These are phyloP conservation scores for Cryptomyrus ogoouensis DNA, from an alignment of 2,113 vertebrate species.

Conservation along the genomic window DNA sequence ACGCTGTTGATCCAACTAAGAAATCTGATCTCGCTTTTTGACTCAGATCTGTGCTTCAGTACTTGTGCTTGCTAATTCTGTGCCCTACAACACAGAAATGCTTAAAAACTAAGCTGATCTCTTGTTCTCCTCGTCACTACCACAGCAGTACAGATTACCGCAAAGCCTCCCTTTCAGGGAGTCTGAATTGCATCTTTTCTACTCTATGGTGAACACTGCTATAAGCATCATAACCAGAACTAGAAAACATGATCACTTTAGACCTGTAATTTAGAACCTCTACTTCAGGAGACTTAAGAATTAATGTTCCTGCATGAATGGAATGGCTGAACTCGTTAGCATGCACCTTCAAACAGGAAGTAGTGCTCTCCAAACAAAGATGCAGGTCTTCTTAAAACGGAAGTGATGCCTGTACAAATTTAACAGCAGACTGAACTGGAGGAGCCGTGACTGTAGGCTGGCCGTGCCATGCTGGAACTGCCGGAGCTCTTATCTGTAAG, in stretches of 20 bases:
- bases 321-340: not conserved
- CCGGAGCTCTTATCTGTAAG: not conserved
- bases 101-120: not conserved
- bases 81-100: not conserved
- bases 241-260: not conserved
- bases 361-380: not conserved
- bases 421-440: not conserved
- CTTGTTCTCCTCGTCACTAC: not conserved
- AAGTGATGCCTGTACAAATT: not conserved
- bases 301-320: not conserved
- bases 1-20: not conserved
- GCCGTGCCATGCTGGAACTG: not conserved
- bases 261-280: not conserved
- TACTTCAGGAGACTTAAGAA: not conserved
- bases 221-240: not conserved
- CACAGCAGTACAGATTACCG: not conserved
- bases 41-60: not conserved
- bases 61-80: conserved; percentile 2
- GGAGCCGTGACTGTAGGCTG: not conserved
- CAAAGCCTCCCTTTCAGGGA: not conserved
- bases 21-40: not conserved
- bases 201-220: not conserved
- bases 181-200: not conserved
- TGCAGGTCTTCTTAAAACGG: not conserved
- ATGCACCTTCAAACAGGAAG: not conserved